A percentile compares a stretch with the other conserved stretches of the same genome.
phyloP scores from a whole-genome alignment of 2,797 vertebrate genomes.

The Darevskia mixta region DNA sequence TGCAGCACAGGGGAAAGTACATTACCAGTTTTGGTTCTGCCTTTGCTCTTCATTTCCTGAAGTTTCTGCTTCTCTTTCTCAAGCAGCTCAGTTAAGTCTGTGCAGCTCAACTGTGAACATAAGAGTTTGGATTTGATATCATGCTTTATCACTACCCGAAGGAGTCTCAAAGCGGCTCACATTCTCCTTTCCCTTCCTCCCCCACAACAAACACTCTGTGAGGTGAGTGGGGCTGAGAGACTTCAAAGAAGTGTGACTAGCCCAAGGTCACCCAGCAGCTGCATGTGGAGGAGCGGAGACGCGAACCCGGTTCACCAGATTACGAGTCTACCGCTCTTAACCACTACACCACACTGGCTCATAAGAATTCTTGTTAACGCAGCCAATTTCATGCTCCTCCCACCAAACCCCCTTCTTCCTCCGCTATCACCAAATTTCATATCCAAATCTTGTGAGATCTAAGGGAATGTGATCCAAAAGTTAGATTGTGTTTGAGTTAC shows the following conservation, averaged over 20 bases:
- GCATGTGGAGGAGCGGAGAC: too few species aligned
- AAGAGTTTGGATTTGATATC: not conserved
- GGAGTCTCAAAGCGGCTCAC: too few species aligned
- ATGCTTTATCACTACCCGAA: too few species aligned
- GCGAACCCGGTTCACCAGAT: too few species aligned
- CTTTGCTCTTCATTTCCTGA: slow-evolving; percentile 83
- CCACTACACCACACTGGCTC: too few species aligned
- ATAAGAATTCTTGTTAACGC: slow-evolving; percentile 18
- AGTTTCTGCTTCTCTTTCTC: slow-evolving; percentile 90
- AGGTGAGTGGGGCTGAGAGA: too few species aligned
- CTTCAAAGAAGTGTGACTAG: too few species aligned
- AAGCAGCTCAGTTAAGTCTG: slow-evolving; percentile 87
- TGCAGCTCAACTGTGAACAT: slow-evolving; percentile 85
- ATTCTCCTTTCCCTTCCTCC: too few species aligned
- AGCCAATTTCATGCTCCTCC: not conserved
- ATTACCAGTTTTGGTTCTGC: slow-evolving; percentile 74
- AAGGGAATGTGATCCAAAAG: not conserved
- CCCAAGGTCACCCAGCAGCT: too few species aligned
- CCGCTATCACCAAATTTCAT: slow-evolving; percentile 22
- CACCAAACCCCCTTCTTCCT: slow-evolving; percentile 6
- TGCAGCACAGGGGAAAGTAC: not conserved
- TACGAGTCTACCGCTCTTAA: too few species aligned
- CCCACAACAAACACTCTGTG: too few species aligned
- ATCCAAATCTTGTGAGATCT: not conserved
- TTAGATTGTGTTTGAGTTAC: rapidly evolving